Base-by-base conservation (phyloP, 2,113 vertebrate species). In the Nibea albiflora region DNA sequence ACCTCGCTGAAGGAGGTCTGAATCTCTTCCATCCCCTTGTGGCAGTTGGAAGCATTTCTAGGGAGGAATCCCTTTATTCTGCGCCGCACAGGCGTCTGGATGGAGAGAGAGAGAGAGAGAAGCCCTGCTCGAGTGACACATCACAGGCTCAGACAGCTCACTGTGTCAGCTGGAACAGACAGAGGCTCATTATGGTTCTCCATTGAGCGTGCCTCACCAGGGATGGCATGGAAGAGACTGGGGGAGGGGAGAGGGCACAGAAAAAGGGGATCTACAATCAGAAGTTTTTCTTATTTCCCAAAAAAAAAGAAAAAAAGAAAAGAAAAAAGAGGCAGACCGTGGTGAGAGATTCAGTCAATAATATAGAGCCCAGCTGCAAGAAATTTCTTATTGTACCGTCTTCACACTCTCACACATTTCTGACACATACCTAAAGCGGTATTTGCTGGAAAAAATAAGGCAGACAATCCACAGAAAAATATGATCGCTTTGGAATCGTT, bases 171-270 rank as follows among this genome's bases (percentile, higher is more conserved):
- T 87, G 88, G 84, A 92, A 80, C 87, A 93, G 89, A 90, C 90
- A 91, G 92, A 84, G 79, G 73, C 90, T 94, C 93, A 93, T 94
- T 94, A 93, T 93, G 78, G 87, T 72, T 80, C 83, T 88, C 76
- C 67, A 69, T 83, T 83, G 89, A 73, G 76, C 57, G 42, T 65
- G 78, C 72, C 88, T 85, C 92, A 91, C 83, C 47, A 81, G 88
- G 83, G 89, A 86, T 81, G 65, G 64, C 71, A 53, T 20, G 77
- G 80, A 57, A 46, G 14, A 72, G 62, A 71, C 31, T 46, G 63
- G 87, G 80, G 83, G 75, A 62, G 49, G 75, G 77, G 44, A n/a
- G 10, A 16, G 56, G 52, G 61, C 26, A 44, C 24, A 70, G 52
- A 68, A 46, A 39, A 66, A 35, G 39, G 60, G 78, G 81, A 73